phyloP scores from a whole-genome alignment of 2,888 invertebrate genomes.

The Isoperla grammatica region DNA sequence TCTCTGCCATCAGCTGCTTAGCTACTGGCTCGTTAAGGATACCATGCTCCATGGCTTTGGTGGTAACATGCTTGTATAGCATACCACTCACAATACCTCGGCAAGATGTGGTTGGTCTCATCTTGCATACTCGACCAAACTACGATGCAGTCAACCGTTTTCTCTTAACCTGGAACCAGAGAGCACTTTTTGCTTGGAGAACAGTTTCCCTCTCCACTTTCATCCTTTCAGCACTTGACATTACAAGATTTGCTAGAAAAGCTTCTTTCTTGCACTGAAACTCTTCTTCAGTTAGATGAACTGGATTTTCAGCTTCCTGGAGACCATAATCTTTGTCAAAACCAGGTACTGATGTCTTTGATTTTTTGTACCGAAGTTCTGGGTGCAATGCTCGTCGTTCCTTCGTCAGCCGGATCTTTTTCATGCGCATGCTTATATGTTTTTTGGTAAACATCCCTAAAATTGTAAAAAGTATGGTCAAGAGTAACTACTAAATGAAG shows the following conservation, averaged over 20 bases:
- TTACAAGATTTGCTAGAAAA: background rate
- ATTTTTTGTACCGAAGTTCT: background rate
- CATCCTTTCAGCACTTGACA: background rate
- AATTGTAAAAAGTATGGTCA: no score
- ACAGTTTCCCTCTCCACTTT: background rate
- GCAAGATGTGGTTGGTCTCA: no score
- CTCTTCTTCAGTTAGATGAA: background rate
- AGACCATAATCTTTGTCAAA: background rate
- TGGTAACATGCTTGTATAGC: no score
- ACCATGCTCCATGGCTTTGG: background rate
- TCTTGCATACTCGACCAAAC: background rate
- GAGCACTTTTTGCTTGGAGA: background rate
- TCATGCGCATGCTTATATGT: no score
- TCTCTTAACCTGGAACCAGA: background rate
- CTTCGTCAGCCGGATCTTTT: no score
- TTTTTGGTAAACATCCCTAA: no score
- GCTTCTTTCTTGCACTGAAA: background rate
- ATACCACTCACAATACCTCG: no score
- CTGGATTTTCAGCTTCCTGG: background rate
- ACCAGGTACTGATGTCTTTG: background rate
- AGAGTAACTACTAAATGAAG: no score
- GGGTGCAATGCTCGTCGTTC: no score
- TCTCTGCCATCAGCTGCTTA: no score
- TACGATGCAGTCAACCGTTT: background rate
- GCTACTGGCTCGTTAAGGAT: no score